A percentile compares a stretch with the other conserved stretches of the same genome.
These are phyloP conservation scores for Peromyscus californicus DNA, from an alignment of 2,113 vertebrate genomes.

Conservation along the genomic window DNA sequence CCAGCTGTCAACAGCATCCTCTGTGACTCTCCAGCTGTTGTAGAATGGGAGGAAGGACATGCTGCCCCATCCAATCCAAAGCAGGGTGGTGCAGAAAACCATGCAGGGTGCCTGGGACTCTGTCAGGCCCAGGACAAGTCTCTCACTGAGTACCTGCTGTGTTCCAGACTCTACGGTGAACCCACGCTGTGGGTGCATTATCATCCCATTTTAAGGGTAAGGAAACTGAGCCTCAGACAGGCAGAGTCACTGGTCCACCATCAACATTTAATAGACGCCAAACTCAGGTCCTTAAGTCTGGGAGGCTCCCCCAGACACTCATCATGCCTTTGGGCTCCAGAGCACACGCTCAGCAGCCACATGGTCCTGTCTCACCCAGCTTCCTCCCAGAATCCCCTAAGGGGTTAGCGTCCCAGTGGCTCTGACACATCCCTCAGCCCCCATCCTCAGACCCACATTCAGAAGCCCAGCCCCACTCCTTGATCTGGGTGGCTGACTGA, in stretches of 20 bases:
- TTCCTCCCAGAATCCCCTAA: slow-evolving; percentile 25
- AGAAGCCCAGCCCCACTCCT: slow-evolving; percentile 82
- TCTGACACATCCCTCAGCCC: background rate
- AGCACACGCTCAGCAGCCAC: fast-evolving
- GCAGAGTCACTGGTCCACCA: background rate
- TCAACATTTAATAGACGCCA: background rate
- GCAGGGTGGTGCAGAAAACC: background rate
- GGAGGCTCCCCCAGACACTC: background rate
- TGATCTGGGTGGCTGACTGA: slow-evolving; percentile 77
- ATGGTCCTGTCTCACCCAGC: background rate
- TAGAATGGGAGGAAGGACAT: background rate
- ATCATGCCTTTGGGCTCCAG: fast-evolving
- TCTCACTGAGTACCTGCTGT: background rate
- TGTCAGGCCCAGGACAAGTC: background rate
- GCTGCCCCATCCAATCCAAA: background rate
- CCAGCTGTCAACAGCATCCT: background rate
- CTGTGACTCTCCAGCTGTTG: background rate
- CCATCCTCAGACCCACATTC: slow-evolving; percentile 51
- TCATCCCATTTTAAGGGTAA: background rate
- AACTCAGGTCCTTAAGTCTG: background rate
- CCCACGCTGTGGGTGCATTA: too few relatives aligned
- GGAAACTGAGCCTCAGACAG: slow-evolving; percentile 26
- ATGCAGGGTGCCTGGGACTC: background rate
- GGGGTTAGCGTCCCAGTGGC: slow-evolving; percentile 79
- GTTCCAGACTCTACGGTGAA: background rate